Percentiles rank a stretch among this genome's conserved stretches.
These are phyloP conservation scores for Cancer borealis DNA, from an alignment of 2,888 invertebrate species.

Conservation along the genomic window DNA sequence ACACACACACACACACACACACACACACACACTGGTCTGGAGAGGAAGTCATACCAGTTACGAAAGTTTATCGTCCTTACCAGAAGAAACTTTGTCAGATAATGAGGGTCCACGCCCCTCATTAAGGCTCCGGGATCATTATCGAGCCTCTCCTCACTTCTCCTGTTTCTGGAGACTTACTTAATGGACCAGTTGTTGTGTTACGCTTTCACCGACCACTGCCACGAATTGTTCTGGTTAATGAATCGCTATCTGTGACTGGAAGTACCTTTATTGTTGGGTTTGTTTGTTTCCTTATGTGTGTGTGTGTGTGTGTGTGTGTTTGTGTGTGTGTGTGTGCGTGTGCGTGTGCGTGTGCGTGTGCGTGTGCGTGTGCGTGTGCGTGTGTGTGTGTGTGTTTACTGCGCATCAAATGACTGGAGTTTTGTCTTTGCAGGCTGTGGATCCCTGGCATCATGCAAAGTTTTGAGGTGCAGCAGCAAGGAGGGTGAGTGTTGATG, in stretches of 20 bases:
- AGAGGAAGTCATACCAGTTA: constrained; percentile 47
- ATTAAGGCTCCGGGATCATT: constrained; percentile 36
- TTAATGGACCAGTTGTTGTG: constrained; percentile 32
- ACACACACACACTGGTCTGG: background rate
- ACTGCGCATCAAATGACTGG: background rate
- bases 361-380: background rate
- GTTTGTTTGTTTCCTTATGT: background rate
- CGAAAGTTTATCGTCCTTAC: constrained; percentile 24
- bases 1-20: background rate
- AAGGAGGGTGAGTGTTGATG: background rate
- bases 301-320: background rate
- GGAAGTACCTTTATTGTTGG: background rate
- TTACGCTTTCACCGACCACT: constrained; percentile 15
- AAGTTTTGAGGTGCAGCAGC: background rate
- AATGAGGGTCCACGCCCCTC: constrained; percentile 50
- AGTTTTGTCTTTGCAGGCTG: background rate
- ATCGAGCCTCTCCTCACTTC: constrained; percentile 15
- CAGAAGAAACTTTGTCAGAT: constrained; percentile 32
- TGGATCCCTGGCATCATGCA: background rate
- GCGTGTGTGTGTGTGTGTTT: background rate
- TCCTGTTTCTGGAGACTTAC: constrained; percentile 34
- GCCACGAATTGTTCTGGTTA: background rate
- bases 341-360: background rate
- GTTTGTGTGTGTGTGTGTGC: background rate
- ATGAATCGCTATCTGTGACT: background rate